phyloP scores from a whole-genome alignment of 2,888 invertebrate genomes.

The Pseudanteris insignis region DNA sequence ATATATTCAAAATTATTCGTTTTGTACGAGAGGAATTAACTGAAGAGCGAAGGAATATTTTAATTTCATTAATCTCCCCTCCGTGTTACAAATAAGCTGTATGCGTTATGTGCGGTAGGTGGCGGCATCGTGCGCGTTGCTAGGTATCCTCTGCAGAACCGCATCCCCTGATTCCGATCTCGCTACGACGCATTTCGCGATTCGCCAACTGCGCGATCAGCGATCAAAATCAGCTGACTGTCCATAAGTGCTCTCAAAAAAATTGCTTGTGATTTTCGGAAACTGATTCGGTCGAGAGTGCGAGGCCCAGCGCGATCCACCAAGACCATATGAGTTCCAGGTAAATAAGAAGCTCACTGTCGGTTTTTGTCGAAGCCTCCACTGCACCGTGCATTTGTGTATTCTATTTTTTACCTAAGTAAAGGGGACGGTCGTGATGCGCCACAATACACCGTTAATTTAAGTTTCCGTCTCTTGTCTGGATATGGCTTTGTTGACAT shows the following conservation, averaged over 20 bases:
- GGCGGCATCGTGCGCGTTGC: constrained; percentile 15
- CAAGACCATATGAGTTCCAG: constrained; percentile 22
- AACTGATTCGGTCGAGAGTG: not conserved
- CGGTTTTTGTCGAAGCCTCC: not conserved
- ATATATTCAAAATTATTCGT: too few species aligned
- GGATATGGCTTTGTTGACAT: too few species aligned
- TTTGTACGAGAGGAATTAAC: too few species aligned
- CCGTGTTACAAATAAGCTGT: too few species aligned
- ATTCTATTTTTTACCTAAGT: not conserved
- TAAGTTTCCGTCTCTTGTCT: too few species aligned
- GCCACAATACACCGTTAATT: too few species aligned
- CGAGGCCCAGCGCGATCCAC: constrained; percentile 1
- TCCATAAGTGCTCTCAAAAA: constrained; percentile 9
- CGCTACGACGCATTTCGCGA: constrained; percentile 28
- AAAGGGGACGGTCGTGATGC: not conserved
- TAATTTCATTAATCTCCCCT: too few species aligned
- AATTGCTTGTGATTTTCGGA: constrained; percentile 8
- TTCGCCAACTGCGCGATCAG: constrained; percentile 18
- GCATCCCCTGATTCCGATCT: constrained; percentile 27
- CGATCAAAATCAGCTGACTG: constrained; percentile 34
- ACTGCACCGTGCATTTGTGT: not conserved
- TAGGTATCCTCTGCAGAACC: constrained; percentile 14
- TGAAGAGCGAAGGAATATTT: too few species aligned
- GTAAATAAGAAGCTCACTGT: constrained; percentile 6
- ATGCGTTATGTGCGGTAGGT: too few species aligned